These are phyloP conservation scores for Melanotaenia trifasciata DNA, from an alignment of 2,797 vertebrate genomes.

Conservation along the genomic window DNA sequence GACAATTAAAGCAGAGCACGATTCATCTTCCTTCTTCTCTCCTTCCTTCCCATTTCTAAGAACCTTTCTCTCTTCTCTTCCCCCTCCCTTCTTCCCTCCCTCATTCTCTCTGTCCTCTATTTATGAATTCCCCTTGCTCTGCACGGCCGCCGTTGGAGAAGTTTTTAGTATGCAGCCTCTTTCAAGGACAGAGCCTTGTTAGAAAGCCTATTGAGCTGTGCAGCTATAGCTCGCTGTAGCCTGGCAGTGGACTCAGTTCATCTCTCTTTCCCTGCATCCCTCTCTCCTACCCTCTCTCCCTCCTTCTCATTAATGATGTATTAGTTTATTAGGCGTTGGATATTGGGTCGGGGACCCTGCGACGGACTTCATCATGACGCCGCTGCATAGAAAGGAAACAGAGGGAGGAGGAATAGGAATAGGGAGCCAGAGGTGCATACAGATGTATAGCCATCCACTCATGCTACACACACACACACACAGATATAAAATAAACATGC, in stretches of 20 bases:
- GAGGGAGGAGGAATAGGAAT: constrained; percentile 53
- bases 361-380: constrained; percentile 74
- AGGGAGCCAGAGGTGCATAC: constrained; percentile 53
- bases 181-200: constrained; percentile 86
- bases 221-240: constrained; percentile 68
- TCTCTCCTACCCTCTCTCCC: constrained; percentile 24
- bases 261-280: constrained; percentile 58
- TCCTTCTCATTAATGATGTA: constrained; percentile 82
- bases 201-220: constrained; percentile 84
- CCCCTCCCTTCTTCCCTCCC: constrained; percentile 37
- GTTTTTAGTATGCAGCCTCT: constrained; percentile 87
- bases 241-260: constrained; percentile 57
- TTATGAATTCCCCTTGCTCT: constrained; percentile 87
- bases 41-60: constrained; percentile 52
- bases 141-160: constrained; percentile 75
- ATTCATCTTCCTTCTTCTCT: constrained; percentile 61
- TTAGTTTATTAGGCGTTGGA: constrained; percentile 80
- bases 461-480: constrained; percentile 31
- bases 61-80: constrained; percentile 59
- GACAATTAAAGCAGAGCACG: constrained; percentile 64
- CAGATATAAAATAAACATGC: constrained; percentile 64
- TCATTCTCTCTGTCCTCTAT: constrained; percentile 71
- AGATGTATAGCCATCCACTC: constrained; percentile 53
- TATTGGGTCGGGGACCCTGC: constrained; percentile 80
- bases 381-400: constrained; percentile 69